phyloP scores from a whole-genome alignment of 2,113 vertebrate genomes.

The Engystomops pustulosus region DNA sequence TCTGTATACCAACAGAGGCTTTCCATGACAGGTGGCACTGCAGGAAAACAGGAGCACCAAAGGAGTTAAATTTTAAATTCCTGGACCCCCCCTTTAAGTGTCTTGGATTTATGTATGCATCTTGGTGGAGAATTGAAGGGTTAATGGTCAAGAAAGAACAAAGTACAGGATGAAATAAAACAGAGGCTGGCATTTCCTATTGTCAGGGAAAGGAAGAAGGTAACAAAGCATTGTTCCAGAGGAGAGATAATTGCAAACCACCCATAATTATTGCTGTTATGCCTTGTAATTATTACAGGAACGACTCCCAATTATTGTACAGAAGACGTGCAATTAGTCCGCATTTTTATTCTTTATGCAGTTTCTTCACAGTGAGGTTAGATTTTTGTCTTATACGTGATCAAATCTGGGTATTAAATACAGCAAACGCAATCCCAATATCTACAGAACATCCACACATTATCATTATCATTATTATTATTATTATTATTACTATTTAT shows the following conservation, averaged over 20 bases:
- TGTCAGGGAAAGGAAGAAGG: not conserved
- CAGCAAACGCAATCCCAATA: not conserved
- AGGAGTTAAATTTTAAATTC: too few relatives aligned
- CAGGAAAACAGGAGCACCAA: too few relatives aligned
- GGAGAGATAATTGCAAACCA: constrained; percentile 33
- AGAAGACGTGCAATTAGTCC: constrained; percentile 27
- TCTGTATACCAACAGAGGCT: too few relatives aligned
- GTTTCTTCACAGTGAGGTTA: constrained; percentile 1
- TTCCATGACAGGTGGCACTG: too few relatives aligned
- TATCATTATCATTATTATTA: not conserved
- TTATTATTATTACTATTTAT: too few relatives aligned
- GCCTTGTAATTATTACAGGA: constrained; percentile 43
- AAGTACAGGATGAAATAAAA: not conserved
- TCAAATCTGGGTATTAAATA: not conserved
- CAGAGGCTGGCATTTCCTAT: not conserved
- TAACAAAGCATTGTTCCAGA: constrained; percentile 32
- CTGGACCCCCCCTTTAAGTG: too few relatives aligned
- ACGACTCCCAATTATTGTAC: constrained; percentile 37
- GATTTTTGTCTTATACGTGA: not conserved
- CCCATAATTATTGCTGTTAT: constrained; percentile 45
- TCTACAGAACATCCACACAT: not conserved
- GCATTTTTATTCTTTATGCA: not conserved
- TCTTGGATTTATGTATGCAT: not conserved
- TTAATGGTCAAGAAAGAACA: not conserved
- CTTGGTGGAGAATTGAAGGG: not conserved